Conservation (phyloP, 2,797 vertebrate genomes). For the Lithobates pipiens region DNA sequence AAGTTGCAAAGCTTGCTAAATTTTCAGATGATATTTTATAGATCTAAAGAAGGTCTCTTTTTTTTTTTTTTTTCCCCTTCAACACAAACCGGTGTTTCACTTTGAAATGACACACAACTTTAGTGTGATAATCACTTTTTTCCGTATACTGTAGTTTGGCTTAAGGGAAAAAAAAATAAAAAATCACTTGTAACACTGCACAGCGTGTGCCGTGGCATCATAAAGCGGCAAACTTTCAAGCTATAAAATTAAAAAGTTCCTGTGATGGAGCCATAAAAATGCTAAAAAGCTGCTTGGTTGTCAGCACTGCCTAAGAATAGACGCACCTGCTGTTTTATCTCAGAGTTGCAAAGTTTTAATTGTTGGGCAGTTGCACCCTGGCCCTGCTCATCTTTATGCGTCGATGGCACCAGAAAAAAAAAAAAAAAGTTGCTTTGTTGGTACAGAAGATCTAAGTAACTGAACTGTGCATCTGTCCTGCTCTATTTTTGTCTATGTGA, state of each 20-base stretch:
- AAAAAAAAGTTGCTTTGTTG: not conserved
- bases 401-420: not conserved
- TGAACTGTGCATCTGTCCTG: not conserved
- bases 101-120: no score
- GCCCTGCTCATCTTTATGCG: not conserved
- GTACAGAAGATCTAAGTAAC: not conserved
- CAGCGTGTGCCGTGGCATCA: not conserved
- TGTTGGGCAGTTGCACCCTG: slow-evolving; percentile 2
- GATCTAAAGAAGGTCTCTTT: no score
- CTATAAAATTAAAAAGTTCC: slow-evolving; percentile 5
- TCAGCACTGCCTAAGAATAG: not conserved
- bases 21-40: no score
- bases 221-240: not conserved
- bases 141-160: no score
- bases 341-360: not conserved
- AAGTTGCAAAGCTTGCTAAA: no score
- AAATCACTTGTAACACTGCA: not conserved
- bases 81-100: no score
- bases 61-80: no score
- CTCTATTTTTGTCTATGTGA: not conserved
- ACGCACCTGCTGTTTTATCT: not conserved
- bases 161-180: no score
- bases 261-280: not conserved
- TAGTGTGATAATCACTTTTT: no score
- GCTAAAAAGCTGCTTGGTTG: not conserved